These are phyloP conservation scores for Phymastichus coffea DNA, from an alignment of 1,140 invertebrate genomes.

Conservation along the genomic window DNA sequence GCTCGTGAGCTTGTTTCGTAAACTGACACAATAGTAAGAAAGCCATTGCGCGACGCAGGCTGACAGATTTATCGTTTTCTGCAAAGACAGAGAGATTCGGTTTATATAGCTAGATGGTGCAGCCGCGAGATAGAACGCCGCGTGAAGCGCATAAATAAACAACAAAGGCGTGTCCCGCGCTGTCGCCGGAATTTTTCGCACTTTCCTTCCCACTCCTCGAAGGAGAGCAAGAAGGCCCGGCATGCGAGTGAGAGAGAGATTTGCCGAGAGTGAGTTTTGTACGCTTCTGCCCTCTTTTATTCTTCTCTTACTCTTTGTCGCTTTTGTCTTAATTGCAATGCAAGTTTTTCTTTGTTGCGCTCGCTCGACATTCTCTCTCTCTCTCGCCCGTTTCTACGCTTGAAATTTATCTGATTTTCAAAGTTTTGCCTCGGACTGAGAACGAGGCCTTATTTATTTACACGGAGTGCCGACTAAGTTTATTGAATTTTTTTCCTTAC, in stretches of 20 bases:
- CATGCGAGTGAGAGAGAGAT: too few relatives aligned
- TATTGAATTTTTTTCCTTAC: too few relatives aligned
- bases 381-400: too few relatives aligned
- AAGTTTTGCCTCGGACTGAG: too few relatives aligned
- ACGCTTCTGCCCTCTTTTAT: neutral
- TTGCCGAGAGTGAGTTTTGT: too few relatives aligned
- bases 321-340: neutral
- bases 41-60: too few relatives aligned
- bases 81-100: neutral
- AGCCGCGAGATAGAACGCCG: neutral
- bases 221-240: too few relatives aligned
- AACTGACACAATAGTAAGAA: too few relatives aligned
- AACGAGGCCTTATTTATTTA: too few relatives aligned
- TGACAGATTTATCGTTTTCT: slow-evolving; percentile 6
- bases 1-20: too few relatives aligned
- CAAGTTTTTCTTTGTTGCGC: neutral
- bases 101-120: slow-evolving; percentile 6
- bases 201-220: neutral
- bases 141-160: slow-evolving; percentile 22
- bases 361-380: neutral
- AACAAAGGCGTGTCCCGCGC: neutral
- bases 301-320: neutral
- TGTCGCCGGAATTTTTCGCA: neutral
- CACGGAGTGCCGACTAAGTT: too few relatives aligned
- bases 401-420: too few relatives aligned